A percentile compares a stretch with the other conserved stretches of the same genome.
These are phyloP conservation scores for Charanyca ferruginea DNA, from an alignment of 2,888 invertebrate genomes.

Conservation along the genomic window DNA sequence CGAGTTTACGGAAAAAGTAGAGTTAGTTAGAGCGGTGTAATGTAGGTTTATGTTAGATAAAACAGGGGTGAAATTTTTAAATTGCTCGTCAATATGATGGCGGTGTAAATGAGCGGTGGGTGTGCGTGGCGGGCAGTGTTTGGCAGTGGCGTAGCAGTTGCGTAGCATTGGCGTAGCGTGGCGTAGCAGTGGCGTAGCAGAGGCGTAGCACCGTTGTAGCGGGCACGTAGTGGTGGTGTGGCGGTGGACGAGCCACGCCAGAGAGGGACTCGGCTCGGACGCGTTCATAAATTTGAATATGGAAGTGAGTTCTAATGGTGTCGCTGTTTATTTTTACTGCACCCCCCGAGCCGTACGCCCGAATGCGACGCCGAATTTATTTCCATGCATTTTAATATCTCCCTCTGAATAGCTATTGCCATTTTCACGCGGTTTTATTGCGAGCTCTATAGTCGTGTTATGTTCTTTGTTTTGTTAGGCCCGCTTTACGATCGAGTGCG, in stretches of 20 bases:
- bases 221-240: conserved; percentile 57
- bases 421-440: conserved; percentile 90
- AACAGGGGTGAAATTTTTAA: conserved; percentile 85
- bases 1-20: conserved; percentile 41
- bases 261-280: conserved; percentile 76
- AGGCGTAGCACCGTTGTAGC: conserved; percentile 29
- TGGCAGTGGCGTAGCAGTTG: conserved; percentile 24
- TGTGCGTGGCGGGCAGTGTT: conserved; percentile 25
- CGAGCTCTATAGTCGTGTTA: conserved; percentile 82
- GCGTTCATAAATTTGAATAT: conserved; percentile 91
- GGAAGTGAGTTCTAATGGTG: conserved; percentile 92
- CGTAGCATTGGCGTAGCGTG: conserved; percentile 31
- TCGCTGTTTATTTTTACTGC: conserved; percentile 92
- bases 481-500: conserved; percentile 82
- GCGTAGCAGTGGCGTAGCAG: conserved; percentile 33
- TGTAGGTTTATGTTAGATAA: conserved; percentile 66
- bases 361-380: conserved; percentile 92
- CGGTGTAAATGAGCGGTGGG: conserved; percentile 81
- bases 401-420: conserved; percentile 91
- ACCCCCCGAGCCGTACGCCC: conserved; percentile 90
- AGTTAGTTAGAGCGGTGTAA: conserved; percentile 51
- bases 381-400: conserved; percentile 91
- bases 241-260: conserved; percentile 66
- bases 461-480: conserved; percentile 84
- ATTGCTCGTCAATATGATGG: conserved; percentile 86